Conservation (phyloP, 2,888 invertebrate genomes). For the Schrankia costaestrigalis region DNA sequence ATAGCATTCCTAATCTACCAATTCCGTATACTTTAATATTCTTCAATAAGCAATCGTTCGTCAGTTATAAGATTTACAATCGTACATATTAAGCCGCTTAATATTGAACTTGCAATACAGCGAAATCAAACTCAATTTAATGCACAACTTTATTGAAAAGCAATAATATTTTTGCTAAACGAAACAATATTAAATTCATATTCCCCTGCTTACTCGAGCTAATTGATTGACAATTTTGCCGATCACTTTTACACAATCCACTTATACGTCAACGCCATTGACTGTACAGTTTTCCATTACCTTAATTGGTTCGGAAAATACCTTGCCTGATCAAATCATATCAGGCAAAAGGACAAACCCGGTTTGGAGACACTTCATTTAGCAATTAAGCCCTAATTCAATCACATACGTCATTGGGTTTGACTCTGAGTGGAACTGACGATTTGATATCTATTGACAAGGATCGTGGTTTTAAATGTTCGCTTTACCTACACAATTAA, state of each 20-base stretch:
- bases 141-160: too few relatives aligned
- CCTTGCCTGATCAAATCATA: conserved; percentile 66
- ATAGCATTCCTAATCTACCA: too few relatives aligned
- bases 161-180: too few relatives aligned
- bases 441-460: conserved; percentile 27
- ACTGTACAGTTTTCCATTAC: conserved; percentile 37
- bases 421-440: conserved; percentile 30
- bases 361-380: conserved; percentile 69
- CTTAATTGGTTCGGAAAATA: conserved; percentile 60
- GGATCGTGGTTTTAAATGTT: conserved; percentile 13
- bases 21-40: too few relatives aligned
- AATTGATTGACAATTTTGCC: conserved; percentile 32
- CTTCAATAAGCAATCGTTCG: too few relatives aligned
- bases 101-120: too few relatives aligned
- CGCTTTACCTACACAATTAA: not conserved
- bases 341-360: conserved; percentile 63
- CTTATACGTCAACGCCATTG: conserved; percentile 21
- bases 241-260: conserved; percentile 26
- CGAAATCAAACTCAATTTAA: too few relatives aligned
- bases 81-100: too few relatives aligned
- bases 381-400: conserved; percentile 76
- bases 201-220: conserved; percentile 15
- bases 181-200: too few relatives aligned
- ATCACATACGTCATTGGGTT: conserved; percentile 70
- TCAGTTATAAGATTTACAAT: too few relatives aligned